These are phyloP conservation scores for Thaleichthys pacificus DNA, from an alignment of 2,797 vertebrate genomes.

Conservation along the genomic window DNA sequence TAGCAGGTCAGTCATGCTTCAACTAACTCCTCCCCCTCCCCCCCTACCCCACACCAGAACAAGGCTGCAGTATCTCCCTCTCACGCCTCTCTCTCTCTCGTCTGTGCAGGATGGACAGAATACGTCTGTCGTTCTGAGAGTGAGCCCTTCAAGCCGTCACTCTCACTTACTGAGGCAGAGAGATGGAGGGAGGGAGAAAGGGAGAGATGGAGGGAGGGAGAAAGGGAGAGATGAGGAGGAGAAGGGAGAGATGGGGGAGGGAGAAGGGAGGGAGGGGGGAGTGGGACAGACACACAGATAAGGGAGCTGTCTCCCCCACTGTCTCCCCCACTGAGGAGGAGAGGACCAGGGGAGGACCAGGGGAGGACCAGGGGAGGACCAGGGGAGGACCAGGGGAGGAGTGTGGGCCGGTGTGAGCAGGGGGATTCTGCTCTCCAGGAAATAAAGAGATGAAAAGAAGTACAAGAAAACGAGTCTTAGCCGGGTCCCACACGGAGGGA, in stretches of 20 bases:
- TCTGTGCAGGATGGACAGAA: slow-evolving; percentile 4
- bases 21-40: slow-evolving; percentile 8
- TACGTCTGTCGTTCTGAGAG: slow-evolving; percentile 2
- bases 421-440: slow-evolving; percentile 7
- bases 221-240: not conserved
- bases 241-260: too few relatives aligned
- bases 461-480: not conserved
- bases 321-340: too few relatives aligned
- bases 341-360: too few relatives aligned
- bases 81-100: not conserved
- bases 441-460: not conserved
- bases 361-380: too few relatives aligned
- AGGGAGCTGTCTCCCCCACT: not conserved
- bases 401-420: not conserved
- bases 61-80: slow-evolving; percentile 17
- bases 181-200: slow-evolving; percentile 7
- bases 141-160: slow-evolving; percentile 15
- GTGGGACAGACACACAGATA: not conserved
- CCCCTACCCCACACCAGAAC: slow-evolving; percentile 18
- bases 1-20: slow-evolving; percentile 20
- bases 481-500: not conserved
- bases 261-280: not conserved
- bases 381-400: not conserved
- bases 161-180: slow-evolving; percentile 20
- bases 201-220: not conserved